Conservation (phyloP, 2,888 invertebrate species). For the Trichogramma evanescens region DNA sequence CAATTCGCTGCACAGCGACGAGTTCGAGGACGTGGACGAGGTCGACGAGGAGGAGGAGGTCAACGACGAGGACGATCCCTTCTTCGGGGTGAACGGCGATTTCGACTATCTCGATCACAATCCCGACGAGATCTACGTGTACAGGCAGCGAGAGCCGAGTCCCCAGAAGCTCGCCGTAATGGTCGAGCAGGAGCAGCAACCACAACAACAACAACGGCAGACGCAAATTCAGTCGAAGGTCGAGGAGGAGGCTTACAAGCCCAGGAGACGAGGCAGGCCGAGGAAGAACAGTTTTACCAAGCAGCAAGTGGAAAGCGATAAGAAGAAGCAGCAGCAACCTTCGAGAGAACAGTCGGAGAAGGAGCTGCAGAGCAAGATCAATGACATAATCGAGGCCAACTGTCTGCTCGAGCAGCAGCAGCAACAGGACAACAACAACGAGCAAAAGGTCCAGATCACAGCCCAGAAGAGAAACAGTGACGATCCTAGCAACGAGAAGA, state of each 20-base stretch:
- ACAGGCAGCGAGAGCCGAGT: constrained; percentile 17
- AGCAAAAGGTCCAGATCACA: neutral
- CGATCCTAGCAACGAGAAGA: constrained; percentile 26
- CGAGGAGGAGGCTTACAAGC: too few species aligned
- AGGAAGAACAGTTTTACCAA: constrained; percentile 5
- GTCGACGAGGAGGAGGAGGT: constrained; percentile 2
- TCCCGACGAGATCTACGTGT: constrained; percentile 29
- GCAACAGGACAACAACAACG: constrained; percentile 34
- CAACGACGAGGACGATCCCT: constrained; percentile 8
- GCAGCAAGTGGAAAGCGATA: neutral
- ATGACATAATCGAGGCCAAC: constrained; percentile 37
- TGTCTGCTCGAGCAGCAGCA: constrained; percentile 26
- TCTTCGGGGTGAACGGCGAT: constrained; percentile 17
- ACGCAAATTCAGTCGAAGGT: too few species aligned
- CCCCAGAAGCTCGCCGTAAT: neutral
- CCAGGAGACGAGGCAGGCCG: constrained; percentile 3
- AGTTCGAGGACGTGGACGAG: neutral
- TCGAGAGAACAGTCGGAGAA: constrained; percentile 1
- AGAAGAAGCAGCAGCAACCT: neutral
- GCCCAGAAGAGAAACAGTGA: constrained; percentile 1
- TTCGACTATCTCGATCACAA: constrained; percentile 23
- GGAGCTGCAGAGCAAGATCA: constrained; percentile 28
- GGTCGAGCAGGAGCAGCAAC: neutral
- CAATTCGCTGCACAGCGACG: neutral
- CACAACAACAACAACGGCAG: too few species aligned